A percentile compares a stretch with the other conserved stretches of the same genome.
Conservation (phyloP, 1,140 invertebrate genomes). For the Bombus pyrosoma region DNA sequence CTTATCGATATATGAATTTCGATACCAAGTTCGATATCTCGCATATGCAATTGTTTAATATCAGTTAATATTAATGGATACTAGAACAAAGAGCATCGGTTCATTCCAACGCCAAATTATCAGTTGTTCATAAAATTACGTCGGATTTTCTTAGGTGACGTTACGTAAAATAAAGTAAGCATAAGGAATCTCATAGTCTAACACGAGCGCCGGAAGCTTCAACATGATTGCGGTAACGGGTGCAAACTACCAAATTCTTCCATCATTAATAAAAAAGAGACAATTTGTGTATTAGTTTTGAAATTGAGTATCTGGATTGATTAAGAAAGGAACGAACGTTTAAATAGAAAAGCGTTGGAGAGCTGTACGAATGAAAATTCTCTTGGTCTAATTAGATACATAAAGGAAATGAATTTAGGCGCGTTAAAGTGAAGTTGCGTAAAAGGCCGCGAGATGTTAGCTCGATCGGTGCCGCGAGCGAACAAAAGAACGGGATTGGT, state of each 20-base stretch:
- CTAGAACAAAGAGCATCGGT: neutral
- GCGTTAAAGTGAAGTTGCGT: slow-evolving; percentile 31
- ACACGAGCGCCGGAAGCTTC: slow-evolving; percentile 42
- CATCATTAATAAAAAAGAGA: neutral
- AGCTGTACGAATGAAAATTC: neutral
- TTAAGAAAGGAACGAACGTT: neutral
- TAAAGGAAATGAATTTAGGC: slow-evolving; percentile 35
- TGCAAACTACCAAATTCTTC: slow-evolving; percentile 15
- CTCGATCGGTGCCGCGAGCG: neutral
- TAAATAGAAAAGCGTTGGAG: neutral
- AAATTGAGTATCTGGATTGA: neutral
- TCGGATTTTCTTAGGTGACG: neutral
- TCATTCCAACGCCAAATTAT: neutral
- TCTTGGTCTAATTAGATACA: neutral
- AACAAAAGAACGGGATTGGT: slow-evolving; percentile 67
- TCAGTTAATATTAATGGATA: neutral
- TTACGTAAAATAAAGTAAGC: slow-evolving; percentile 42
- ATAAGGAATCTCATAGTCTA: slow-evolving; percentile 1
- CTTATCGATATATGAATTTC: slow-evolving; percentile 30
- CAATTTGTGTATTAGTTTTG: neutral
- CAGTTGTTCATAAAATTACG: neutral
- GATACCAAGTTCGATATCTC: slow-evolving; percentile 29
- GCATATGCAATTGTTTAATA: slow-evolving; percentile 4
- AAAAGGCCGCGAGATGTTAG: slow-evolving; percentile 33
- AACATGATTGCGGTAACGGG: slow-evolving; percentile 27